Evolutionary conservation across 2,888 invertebrate species (phyloP), one percentile per base, ranked within the genome.

Genomic region (Drosophila neutralis): DNA sequence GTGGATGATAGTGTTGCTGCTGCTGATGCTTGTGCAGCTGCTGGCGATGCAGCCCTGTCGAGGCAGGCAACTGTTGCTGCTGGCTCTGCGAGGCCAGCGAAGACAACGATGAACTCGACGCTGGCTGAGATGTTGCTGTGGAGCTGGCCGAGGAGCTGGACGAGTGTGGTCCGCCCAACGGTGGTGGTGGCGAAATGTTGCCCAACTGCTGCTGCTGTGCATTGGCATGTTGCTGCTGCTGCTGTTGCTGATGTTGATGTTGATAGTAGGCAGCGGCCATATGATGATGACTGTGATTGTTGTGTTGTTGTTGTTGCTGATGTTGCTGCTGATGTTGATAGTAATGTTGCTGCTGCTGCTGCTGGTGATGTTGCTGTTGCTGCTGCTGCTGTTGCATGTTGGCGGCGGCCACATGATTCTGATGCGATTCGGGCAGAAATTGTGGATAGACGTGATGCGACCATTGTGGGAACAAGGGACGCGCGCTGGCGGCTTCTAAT

Each of bases 381-480:
- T 94, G 94, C 53, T 89, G 85, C 18, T 88, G 88, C 49, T 89
- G 87, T 48, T 90, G 88, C 56, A 81, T 77, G 93, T 82, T 90
- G 93, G 93, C 91, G 94, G 94, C 90, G 87, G 93, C 91, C 92
- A 93, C 93, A 88, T 95, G 95, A 93, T 95, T 95, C 90, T 97
- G 97, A 94, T 97, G 97, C 94, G 97, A 96, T 93, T 97, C 97
- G 92, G 97, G 97, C 93, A 98, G 95, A 95, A 97, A 98, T 95
- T 98, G 97, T 90, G 98, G 97, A 94, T 97, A 97, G 92, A 98
- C 97, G 94, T 97, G 97, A 94, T 97, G 97, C 90, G 97, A 97
- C 97, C 98, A 98, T 95, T 98, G 97, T 89, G 97, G 97, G 94
- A 98, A 98, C 93, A 97, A 95, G 91, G 97, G 97, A 93, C 97